Conservation (phyloP, 2,113 vertebrate species). For the Saimiri boliviensis region DNA sequence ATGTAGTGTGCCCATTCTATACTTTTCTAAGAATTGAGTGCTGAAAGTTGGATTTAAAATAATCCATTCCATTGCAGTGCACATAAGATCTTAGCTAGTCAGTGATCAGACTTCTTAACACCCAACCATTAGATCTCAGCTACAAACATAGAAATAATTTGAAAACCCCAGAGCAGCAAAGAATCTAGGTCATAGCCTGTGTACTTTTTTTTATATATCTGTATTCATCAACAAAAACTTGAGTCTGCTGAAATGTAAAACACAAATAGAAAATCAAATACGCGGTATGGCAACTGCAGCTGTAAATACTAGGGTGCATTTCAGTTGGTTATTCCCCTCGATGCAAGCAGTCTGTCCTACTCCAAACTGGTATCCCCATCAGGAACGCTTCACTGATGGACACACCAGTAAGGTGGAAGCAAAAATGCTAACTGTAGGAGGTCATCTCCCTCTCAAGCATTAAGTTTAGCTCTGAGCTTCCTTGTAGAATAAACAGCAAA, state of each 20-base stretch:
- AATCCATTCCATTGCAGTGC: background rate
- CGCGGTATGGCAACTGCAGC: no score
- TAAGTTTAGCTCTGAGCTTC: background rate
- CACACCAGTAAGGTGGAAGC: background rate
- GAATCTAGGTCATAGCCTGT: rapidly evolving
- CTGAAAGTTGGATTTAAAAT: background rate
- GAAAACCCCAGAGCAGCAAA: background rate
- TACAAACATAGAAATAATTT: background rate
- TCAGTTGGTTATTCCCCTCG: no score
- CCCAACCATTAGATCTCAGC: background rate
- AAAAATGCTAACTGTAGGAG: background rate
- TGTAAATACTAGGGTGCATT: no score
- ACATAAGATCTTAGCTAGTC: rapidly evolving
- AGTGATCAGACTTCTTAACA: background rate
- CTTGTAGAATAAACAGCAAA: background rate
- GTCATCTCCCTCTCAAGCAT: background rate
- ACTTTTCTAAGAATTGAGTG: background rate
- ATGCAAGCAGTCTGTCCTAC: no score
- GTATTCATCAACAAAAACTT: background rate
- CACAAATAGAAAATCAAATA: background rate
- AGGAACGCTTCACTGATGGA: no score
- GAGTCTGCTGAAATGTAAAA: background rate
- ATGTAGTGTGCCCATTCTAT: rapidly evolving
- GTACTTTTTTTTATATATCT: background rate
- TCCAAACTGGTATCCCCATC: no score